Base-by-base conservation (phyloP, 2,113 vertebrate genomes). In the Clarias gariepinus region DNA sequence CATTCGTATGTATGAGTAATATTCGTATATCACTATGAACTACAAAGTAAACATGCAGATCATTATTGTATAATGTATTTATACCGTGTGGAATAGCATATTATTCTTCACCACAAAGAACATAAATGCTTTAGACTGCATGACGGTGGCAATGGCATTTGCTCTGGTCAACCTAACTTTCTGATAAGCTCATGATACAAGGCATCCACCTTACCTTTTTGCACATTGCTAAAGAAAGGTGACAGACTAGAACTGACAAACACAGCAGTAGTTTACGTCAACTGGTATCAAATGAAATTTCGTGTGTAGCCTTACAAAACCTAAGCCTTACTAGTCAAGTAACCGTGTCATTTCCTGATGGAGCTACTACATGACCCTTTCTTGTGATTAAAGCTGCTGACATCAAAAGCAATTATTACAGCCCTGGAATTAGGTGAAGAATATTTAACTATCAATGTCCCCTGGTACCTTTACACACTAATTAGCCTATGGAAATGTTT, bases 401-500 rank as follows among this genome's bases (percentile, higher is more conserved):
- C 47, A 69, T 85, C 25, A 77, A 68, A 88, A 78, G 53, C 79
- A 69, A 85, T 82, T 81, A 85, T 82, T 81, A 85, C 87, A 57
- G 69, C 19, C 33, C 41, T 1, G 3, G 30, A 85, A 77, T 66
- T 82, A 77, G 79, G 68, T 82, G 69, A 82, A 71, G 12, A 57
- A 78, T 25, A 33, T 61, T 82, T 66, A 81, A 76, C 71, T 19
- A 58, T 21, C 57, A 78, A 68, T 23, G 10, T 85, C 78, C 60
- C 83, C 5, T 86, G 82, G 33, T 85, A 63, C 25, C 36, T 52
- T 73, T 60, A 68, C 18, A 53, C 79, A 60, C 52, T 77, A 36
- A 82, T 87, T 36, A 47, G 6, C 47, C 6, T 7, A 87, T 52
- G 87, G 77, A 85, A 58, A 88, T 53, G 84, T 69, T 57, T 83